A percentile compares a stretch with the other conserved stretches of the same genome.
Conservation (phyloP, 2,113 vertebrate genomes). For the Myiozetetes cayanensis region DNA sequence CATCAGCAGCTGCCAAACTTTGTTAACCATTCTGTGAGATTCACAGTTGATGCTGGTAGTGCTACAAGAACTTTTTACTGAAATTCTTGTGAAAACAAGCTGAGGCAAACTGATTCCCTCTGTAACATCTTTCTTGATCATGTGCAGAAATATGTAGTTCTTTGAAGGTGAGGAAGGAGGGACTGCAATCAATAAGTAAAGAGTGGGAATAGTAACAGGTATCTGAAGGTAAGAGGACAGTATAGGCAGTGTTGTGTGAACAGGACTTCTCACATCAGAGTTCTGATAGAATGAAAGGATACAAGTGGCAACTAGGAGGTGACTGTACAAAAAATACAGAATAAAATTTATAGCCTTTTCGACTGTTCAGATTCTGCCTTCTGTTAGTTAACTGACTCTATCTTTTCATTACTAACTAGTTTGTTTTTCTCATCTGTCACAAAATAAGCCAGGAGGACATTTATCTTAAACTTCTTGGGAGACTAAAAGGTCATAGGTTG, state of each 20-base stretch:
- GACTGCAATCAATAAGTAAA: background rate
- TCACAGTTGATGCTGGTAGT: background rate
- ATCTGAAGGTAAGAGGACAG: background rate
- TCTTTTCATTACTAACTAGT: background rate
- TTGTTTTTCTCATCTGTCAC: background rate
- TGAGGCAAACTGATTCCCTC: background rate
- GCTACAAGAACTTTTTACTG: background rate
- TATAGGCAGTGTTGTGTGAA: background rate
- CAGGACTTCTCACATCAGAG: background rate
- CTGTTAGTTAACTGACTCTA: background rate
- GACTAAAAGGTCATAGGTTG: background rate
- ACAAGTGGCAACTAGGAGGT: background rate
- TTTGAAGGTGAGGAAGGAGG: background rate
- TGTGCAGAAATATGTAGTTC: background rate
- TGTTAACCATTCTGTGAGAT: background rate
- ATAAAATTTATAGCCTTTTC: background rate
- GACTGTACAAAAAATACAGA: background rate
- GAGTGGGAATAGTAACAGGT: background rate
- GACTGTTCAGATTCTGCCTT: background rate
- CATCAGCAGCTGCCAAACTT: background rate
- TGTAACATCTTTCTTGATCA: background rate
- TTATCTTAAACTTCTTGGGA: background rate
- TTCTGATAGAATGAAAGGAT: background rate
- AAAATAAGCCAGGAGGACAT: background rate
- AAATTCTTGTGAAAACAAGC: background rate